These are phyloP conservation scores for Drosophila lacicola DNA, from an alignment of 2,888 invertebrate genomes.

Conservation along the genomic window DNA sequence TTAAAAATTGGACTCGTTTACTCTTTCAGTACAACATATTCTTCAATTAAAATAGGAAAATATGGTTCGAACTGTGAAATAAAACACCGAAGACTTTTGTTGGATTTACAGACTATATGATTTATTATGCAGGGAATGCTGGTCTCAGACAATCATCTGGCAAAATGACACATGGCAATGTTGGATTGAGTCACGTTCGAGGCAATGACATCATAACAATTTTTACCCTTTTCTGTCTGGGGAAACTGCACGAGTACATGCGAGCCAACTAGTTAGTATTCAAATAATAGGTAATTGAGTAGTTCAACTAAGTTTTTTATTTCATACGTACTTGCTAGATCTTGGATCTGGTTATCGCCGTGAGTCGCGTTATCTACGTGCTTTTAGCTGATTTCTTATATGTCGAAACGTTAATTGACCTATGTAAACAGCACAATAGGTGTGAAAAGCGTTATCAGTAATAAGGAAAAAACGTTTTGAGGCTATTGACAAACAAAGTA, in stretches of 20 bases:
- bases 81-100: not conserved
- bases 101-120: not conserved
- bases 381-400: slow-evolving; percentile 14
- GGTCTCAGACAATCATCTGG: slow-evolving; percentile 20
- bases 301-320: not conserved
- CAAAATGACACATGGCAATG: slow-evolving; percentile 25
- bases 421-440: slow-evolving; percentile 38
- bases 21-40: too few species aligned
- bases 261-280: not conserved
- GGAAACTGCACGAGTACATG: not conserved
- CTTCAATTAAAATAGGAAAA: too few species aligned
- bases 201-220: slow-evolving; percentile 36
- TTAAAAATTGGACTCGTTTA: too few species aligned
- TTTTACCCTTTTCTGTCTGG: slow-evolving; percentile 4
- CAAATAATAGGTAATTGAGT: not conserved
- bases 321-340: not conserved
- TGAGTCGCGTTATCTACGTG: slow-evolving; percentile 6
- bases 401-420: slow-evolving; percentile 35
- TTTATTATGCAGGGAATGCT: slow-evolving; percentile 3
- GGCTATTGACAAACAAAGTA: slow-evolving; percentile 22
- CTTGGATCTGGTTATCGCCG: not conserved
- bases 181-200: slow-evolving; percentile 36
- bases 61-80: too few species aligned
- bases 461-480: slow-evolving; percentile 26
- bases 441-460: slow-evolving; percentile 48